phyloP scores from a whole-genome alignment of 2,797 vertebrate species.

The Enoplosus armatus region DNA sequence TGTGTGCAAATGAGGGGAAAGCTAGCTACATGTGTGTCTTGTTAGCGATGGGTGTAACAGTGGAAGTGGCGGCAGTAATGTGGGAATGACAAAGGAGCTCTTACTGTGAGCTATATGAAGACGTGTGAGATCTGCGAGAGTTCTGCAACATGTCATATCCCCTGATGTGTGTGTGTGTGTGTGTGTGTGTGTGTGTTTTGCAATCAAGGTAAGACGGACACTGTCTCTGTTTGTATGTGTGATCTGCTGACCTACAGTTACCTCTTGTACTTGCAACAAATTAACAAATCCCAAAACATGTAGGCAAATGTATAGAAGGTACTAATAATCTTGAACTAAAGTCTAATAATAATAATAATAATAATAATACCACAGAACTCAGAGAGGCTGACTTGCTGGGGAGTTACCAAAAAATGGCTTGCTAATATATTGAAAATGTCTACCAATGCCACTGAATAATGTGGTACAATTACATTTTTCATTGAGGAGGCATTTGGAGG shows the following conservation, averaged over 20 bases:
- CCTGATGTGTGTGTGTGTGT: conserved; percentile 8
- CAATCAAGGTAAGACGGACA: conserved; percentile 3
- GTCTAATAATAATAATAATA: too few species aligned
- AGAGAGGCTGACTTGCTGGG: not conserved
- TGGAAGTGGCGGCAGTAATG: conserved; percentile 68
- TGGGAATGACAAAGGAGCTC: conserved; percentile 72
- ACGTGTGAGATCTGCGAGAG: conserved; percentile 42
- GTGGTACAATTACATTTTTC: not conserved
- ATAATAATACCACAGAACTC: not conserved
- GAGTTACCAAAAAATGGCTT: not conserved
- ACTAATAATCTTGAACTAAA: not conserved
- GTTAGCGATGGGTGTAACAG: conserved; percentile 67
- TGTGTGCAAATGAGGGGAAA: not conserved
- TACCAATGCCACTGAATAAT: not conserved
- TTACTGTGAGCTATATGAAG: conserved; percentile 69
- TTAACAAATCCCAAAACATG: not conserved
- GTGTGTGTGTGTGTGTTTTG: conserved; percentile 2
- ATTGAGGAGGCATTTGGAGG: too few species aligned
- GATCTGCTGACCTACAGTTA: not conserved
- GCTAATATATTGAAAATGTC: not conserved
- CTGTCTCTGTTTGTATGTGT: not conserved
- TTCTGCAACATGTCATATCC: conserved; percentile 46
- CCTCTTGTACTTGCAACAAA: not conserved
- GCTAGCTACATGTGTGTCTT: conserved; percentile 48
- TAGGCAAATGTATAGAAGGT: not conserved